Base-by-base conservation (phyloP, 2,888 invertebrate genomes). In the Myopa tessellatipennis region DNA sequence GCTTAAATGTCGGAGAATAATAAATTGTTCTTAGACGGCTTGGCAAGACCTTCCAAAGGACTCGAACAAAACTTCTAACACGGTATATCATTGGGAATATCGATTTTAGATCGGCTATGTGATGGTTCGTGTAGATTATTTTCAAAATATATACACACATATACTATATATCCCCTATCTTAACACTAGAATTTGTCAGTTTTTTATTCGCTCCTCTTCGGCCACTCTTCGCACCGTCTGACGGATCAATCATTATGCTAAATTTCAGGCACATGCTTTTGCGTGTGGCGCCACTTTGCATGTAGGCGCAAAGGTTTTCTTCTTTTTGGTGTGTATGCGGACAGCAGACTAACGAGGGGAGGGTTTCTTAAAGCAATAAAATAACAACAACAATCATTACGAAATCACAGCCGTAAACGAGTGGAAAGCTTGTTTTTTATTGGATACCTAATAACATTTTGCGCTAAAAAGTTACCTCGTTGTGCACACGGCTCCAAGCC, bases 401-500 rank as follows among this genome's bases (percentile, higher is more conserved):
- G 83, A 83, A 87, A 86, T 87, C 86, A 85, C 83, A 81, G 83
- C 78, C 75, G 69, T 74, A 77, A 74, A 69, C 34, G 26, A 26
- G 58, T 40, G 38, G 14, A 58, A 69, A 69, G 45, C 58, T 14
- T 26, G 16, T 50, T 60, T 52, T 75, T 14, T 76, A 34, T 55
- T 58, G 34, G 34, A 3, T 5, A 4, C 38, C 36, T 63, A 65
- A 36, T 40, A 69, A 75, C 58, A 45, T 69, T 68, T 69, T 40
- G 50, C 36, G 58, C 36, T 55, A 36, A 71, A 68, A 61, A 69
- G 87, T 88, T 89, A 92, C 93, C 88, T 93, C 93, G 84, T 91
- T 90, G 88, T 92, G 88, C 91, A 93, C 92, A 83, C 92, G 91
- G 77, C 95, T 95, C 95, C 95, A 96, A 40, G 95, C 94, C 79